A percentile compares a stretch with the other conserved stretches of the same genome.
Conservation (phyloP, 2,888 invertebrate species). For the Lottia gigantea region DNA sequence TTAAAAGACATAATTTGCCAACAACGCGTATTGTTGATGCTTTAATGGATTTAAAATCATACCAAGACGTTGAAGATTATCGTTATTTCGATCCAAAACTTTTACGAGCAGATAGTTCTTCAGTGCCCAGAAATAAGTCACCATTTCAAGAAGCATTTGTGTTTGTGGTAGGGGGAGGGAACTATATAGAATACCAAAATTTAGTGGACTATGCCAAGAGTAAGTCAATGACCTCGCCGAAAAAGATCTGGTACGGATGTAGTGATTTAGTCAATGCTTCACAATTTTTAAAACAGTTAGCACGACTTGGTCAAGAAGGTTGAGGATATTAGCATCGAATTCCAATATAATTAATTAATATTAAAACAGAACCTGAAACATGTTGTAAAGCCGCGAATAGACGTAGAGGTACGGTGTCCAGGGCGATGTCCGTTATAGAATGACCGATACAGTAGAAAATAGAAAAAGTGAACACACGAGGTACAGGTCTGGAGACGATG, state of each 20-base stretch:
- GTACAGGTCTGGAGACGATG: too few relatives aligned
- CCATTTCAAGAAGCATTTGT: conserved; percentile 69
- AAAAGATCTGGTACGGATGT: conserved; percentile 93
- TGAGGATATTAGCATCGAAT: background rate
- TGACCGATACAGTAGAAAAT: too few relatives aligned
- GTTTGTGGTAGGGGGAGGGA: conserved; percentile 76
- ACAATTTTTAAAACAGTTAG: conserved; percentile 88
- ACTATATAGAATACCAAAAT: conserved; percentile 99
- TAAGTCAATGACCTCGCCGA: conserved; percentile 72
- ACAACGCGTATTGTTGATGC: conserved; percentile 93
- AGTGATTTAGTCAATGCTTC: conserved; percentile 93
- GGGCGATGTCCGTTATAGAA: too few relatives aligned
- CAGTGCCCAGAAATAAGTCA: conserved; percentile 61
- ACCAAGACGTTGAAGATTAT: conserved; percentile 86
- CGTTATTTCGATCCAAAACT: conserved; percentile 96
- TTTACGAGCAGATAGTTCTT: conserved; percentile 73
- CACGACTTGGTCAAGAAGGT: conserved; percentile 42
- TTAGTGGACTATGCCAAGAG: conserved; percentile 93
- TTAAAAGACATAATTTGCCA: conserved; percentile 96
- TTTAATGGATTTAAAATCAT: conserved; percentile 82
- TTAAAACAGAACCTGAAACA: too few relatives aligned
- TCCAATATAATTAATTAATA: too few relatives aligned
- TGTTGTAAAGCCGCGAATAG: too few relatives aligned
- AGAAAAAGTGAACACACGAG: too few relatives aligned
- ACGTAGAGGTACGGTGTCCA: too few relatives aligned